Base-by-base conservation (phyloP, 2,888 invertebrate species). In the Theretra japonica region DNA sequence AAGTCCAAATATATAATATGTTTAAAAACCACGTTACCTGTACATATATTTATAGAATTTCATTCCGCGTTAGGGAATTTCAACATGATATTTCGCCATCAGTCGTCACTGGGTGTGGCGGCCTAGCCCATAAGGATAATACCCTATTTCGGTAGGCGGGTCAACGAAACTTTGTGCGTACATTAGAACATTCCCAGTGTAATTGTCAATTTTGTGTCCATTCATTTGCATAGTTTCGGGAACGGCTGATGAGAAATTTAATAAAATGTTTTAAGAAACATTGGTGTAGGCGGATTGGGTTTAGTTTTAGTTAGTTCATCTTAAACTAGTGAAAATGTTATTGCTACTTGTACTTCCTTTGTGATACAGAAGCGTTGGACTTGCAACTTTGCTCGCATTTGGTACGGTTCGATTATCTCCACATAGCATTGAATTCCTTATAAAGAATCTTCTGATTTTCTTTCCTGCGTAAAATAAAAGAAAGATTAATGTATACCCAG, bases 41-140 rank as follows among this genome's bases (percentile, higher is more conserved):
- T 1, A 5, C n/a, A 19, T 25, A 17, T 30, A 33, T 30, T 8
- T 60, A 19, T n/a, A 33, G 33, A 7, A n/a, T 85, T 84, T 76
- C 74, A 81, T 82, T 85, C 77, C 74, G 80, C 75, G 73, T 74
- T 74, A 76, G 79, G 82, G 80, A 82, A 84, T 85, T 83, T 82
- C 80, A 81, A 84, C 84, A 86, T 86, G 84, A 86, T 85, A 87
- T 87, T 87, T 84, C 82, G 79, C 85, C 86, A 87, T 87, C 84
- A 87, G 81, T 83, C 83, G 84, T 85, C 83, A 86, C 84, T 72
- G 79, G 91, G 91, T 72, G 90, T 80, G 91, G 86, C 82, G 78
- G 87, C 86, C 91, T 72, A 84, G 84, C 91, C 91, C 85, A 60
- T 69, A 70, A 78, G 76, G 76, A 81, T 83, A 83, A 82, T 82